phyloP scores from a whole-genome alignment of 1,140 invertebrate species.

The Apis cerana region DNA sequence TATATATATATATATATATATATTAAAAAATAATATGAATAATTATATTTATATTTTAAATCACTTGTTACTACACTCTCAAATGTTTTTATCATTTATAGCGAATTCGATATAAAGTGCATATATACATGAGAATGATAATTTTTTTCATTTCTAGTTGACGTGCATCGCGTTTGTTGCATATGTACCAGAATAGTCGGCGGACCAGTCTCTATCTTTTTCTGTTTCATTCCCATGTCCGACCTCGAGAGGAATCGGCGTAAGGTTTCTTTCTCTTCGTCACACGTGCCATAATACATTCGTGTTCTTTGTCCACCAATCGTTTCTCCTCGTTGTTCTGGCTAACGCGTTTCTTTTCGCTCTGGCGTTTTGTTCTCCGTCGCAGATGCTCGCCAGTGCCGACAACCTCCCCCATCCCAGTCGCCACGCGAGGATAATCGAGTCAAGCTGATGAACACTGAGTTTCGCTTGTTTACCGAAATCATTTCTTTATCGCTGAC shows the following conservation, averaged over 20 bases:
- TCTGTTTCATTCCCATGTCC: conserved; percentile 48
- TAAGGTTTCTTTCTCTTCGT: conserved; percentile 60
- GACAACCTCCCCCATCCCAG: conserved; percentile 60
- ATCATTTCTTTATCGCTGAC: conserved; percentile 36
- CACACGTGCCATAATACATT: conserved; percentile 41
- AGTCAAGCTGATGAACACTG: conserved; percentile 49
- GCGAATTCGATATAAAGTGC: neutral
- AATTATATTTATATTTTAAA: neutral
- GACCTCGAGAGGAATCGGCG: conserved; percentile 60
- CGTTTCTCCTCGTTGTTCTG: conserved; percentile 35
- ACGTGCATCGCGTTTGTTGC: neutral
- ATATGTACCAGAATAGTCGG: conserved; percentile 5
- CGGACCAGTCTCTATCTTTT: conserved; percentile 54
- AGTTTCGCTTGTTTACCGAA: conserved; percentile 19
- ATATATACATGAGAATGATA: neutral
- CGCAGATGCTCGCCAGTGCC: conserved; percentile 67
- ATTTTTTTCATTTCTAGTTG: conserved; percentile 25
- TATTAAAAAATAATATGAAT: too few relatives aligned
- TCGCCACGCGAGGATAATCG: conserved; percentile 50
- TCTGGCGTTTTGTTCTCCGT: conserved; percentile 21
- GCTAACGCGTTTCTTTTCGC: conserved; percentile 4
- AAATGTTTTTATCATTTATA: neutral
- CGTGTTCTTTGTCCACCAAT: conserved; percentile 20
- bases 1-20: too few relatives aligned
- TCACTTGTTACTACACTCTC: neutral